Percentiles rank a stretch among this genome's conserved stretches.
phyloP scores from a whole-genome alignment of 1,140 invertebrate species.

The Drosophila subobscura region DNA sequence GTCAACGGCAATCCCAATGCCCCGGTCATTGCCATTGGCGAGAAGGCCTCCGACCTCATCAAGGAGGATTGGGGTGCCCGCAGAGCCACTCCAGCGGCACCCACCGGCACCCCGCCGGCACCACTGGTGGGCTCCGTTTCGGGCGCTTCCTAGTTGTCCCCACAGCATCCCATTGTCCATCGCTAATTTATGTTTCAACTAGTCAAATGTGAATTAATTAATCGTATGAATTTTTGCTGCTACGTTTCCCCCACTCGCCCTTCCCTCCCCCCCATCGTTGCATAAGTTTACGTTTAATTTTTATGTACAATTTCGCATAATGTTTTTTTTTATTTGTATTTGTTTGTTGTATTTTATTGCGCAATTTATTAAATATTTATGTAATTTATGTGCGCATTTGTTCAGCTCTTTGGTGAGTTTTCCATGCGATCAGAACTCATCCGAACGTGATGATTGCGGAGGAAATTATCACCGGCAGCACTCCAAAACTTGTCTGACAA shows the following conservation, averaged over 20 bases:
- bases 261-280: constrained; percentile 18
- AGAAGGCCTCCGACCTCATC: constrained; percentile 92
- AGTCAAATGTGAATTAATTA: constrained; percentile 70
- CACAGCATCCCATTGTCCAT: constrained; percentile 16
- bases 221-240: constrained; percentile 17
- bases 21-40: constrained; percentile 88
- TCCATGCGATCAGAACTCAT: not conserved
- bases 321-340: constrained; percentile 31
- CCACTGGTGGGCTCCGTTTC: not conserved
- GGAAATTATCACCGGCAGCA: no score
- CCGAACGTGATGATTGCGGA: no score
- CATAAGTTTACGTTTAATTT: constrained; percentile 2
- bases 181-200: constrained; percentile 62
- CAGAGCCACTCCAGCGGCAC: constrained; percentile 1
- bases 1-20: constrained; percentile 93
- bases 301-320: constrained; percentile 13
- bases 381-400: constrained; percentile 42
- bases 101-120: not conserved
- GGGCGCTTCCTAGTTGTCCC: not conserved
- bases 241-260: not conserved
- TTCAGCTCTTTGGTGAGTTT: not conserved
- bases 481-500: no score
- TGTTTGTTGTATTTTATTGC: constrained; percentile 35
- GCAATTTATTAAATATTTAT: constrained; percentile 67
- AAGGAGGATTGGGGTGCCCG: constrained; percentile 87